phyloP scores from a whole-genome alignment of 2,797 vertebrate species.

The Columba guinea region DNA sequence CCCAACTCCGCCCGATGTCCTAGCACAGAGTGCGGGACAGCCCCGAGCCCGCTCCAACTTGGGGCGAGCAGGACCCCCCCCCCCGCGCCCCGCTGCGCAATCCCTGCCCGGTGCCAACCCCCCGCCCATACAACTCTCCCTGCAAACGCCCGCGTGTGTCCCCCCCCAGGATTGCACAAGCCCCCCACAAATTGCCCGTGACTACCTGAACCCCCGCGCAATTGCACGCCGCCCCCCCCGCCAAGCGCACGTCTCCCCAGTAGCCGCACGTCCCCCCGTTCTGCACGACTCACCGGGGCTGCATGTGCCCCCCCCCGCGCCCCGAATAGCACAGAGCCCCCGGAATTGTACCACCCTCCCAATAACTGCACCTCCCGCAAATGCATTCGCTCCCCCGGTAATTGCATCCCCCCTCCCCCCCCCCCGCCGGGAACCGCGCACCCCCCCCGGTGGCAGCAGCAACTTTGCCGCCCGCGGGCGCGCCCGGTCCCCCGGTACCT shows the following conservation, averaged over 20 bases:
- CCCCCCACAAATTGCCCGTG: not conserved
- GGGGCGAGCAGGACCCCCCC: not conserved
- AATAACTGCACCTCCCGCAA: not conserved
- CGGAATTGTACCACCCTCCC: not conserved
- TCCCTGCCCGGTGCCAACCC: not conserved
- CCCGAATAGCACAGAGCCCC: not conserved
- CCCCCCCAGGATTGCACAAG: not conserved
- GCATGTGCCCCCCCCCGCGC: not conserved
- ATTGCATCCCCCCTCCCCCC: not conserved
- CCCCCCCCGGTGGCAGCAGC: not conserved
- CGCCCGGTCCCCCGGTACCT: slow-evolving; percentile 48
- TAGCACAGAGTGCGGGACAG: not conserved
- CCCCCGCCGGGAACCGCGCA: not conserved
- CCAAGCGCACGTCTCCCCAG: not conserved
- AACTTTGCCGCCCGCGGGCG: not conserved
- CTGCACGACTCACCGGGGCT: not conserved
- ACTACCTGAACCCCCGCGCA: not conserved
- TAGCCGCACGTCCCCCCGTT: not conserved
- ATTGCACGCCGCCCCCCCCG: not conserved
- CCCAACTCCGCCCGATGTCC: not conserved
- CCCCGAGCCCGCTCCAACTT: not conserved
- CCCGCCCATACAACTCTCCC: not conserved
- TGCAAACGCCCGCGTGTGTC: not conserved
- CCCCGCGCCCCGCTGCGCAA: too few relatives aligned
- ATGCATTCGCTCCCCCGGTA: not conserved